Evolutionary conservation across 2,888 invertebrate genomes (phyloP).

Genomic region (Acanthoscelides obtectus): DNA sequence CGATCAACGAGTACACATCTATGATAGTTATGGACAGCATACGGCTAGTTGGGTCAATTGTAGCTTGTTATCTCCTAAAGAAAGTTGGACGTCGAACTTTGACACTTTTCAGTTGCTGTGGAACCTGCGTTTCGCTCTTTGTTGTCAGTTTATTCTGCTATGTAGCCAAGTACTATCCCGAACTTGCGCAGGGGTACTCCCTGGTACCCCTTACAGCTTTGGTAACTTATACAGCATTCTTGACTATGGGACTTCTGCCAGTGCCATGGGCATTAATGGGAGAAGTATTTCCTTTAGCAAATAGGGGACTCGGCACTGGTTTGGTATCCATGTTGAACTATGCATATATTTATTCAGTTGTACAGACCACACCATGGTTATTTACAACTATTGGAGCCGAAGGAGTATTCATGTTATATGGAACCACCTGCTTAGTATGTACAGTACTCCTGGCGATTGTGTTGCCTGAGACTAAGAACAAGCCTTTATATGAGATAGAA

Average conservation of each 20-base stretch:
- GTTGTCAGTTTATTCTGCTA: slow-evolving; percentile 15
- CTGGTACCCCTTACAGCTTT: slow-evolving; percentile 45
- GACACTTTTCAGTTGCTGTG: slow-evolving; percentile 58
- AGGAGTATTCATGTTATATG: slow-evolving; percentile 58
- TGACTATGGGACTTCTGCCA: slow-evolving; percentile 60
- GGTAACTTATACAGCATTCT: slow-evolving; percentile 55
- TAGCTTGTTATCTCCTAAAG: slow-evolving; percentile 59
- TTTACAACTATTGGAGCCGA: slow-evolving; percentile 53
- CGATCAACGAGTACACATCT: slow-evolving; percentile 59
- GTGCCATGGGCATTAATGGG: slow-evolving; percentile 71
- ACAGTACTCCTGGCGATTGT: slow-evolving; percentile 54
- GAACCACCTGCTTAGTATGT: slow-evolving; percentile 54
- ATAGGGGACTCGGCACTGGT: slow-evolving; percentile 60
- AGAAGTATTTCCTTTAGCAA: slow-evolving; percentile 59
- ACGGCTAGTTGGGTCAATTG: slow-evolving; percentile 56
- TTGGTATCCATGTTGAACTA: slow-evolving; percentile 59
- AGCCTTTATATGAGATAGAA: slow-evolving; percentile 63
- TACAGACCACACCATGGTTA: slow-evolving; percentile 61
- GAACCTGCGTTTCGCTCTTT: slow-evolving; percentile 56
- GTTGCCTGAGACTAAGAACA: slow-evolving; percentile 65
- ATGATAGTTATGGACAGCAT: slow-evolving; percentile 61
- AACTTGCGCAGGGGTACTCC: slow-evolving; percentile 28
- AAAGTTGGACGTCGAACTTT: slow-evolving; percentile 59
- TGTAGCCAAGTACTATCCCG: slow-evolving; percentile 16
- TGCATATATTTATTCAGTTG: slow-evolving; percentile 58